phyloP scores from a whole-genome alignment of 2,888 invertebrate genomes.

The Idaea dimidiata region DNA sequence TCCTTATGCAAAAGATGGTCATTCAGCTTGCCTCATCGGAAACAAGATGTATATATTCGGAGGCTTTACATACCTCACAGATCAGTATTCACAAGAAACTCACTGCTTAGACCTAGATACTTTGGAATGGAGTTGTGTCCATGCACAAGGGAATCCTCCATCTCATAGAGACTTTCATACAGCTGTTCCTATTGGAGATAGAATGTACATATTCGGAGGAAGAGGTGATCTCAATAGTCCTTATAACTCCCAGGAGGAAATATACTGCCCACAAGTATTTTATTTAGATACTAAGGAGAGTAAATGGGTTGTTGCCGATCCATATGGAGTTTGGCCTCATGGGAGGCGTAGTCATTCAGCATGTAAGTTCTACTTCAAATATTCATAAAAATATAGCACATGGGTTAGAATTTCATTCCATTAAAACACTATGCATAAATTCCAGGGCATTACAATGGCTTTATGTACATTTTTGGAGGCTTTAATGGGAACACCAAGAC shows the following conservation, averaged over 20 bases:
- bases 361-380: constrained; percentile 80
- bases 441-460: constrained; percentile 88
- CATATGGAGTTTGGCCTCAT: constrained; percentile 84
- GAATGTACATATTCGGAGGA: constrained; percentile 96
- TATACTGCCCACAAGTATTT: constrained; percentile 89
- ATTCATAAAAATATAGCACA: not conserved
- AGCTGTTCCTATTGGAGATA: constrained; percentile 86
- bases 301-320: constrained; percentile 84
- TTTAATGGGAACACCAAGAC: constrained; percentile 88
- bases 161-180: constrained; percentile 94
- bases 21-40: constrained; percentile 90
- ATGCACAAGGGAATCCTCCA: constrained; percentile 83
- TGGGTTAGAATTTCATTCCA: too few relatives aligned
- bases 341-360: constrained; percentile 95
- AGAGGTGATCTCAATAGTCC: constrained; percentile 85
- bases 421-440: constrained; percentile 28
- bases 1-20: constrained; percentile 94
- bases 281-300: constrained; percentile 86
- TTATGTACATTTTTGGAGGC: constrained; percentile 95
- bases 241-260: constrained; percentile 82
- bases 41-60: constrained; percentile 94
- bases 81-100: constrained; percentile 89
- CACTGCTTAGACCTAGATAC: constrained; percentile 87
- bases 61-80: constrained; percentile 92
- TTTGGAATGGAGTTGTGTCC: constrained; percentile 85